phyloP scores from a whole-genome alignment of 2,797 vertebrate species.

The Erethizon dorsatum region DNA sequence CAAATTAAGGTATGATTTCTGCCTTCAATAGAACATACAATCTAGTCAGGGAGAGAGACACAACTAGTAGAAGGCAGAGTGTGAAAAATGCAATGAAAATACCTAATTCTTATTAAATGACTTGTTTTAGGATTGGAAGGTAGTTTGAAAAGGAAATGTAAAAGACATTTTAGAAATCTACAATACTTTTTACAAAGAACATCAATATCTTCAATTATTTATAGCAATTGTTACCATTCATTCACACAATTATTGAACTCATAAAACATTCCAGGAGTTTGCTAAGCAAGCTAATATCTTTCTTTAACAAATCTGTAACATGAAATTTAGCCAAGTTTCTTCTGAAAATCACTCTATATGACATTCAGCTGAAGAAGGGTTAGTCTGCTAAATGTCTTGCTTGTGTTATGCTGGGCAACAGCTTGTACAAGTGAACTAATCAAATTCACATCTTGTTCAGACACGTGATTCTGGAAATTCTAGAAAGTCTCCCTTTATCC shows the following conservation, averaged over 20 bases:
- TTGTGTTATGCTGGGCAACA: not conserved
- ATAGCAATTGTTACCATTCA: not conserved
- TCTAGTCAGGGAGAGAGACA: not conserved
- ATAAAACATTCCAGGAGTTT: not conserved
- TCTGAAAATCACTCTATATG: constrained; percentile 31
- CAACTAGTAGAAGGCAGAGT: not conserved
- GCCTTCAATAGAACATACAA: not conserved
- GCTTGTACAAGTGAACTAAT: not conserved
- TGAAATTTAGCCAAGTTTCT: constrained; percentile 20
- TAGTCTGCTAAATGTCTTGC: not conserved
- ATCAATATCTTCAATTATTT: constrained; percentile 43
- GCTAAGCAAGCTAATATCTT: constrained; percentile 22
- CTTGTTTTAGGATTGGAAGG: constrained; percentile 24
- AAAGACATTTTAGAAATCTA: constrained; percentile 55
- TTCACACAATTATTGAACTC: not conserved
- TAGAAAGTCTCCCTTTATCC: constrained; percentile 5
- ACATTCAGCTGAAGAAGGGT: not conserved
- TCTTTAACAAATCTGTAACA: not conserved
- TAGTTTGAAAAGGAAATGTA: constrained; percentile 42
- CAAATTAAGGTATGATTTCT: not conserved
- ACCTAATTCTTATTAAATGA: constrained; percentile 17
- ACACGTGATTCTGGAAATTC: constrained; percentile 11
- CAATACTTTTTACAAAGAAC: constrained; percentile 56
- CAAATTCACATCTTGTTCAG: not conserved
- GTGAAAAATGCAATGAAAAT: not conserved